Base-by-base conservation (phyloP, 2,797 vertebrate species). In the Diplodus puntazzo region DNA sequence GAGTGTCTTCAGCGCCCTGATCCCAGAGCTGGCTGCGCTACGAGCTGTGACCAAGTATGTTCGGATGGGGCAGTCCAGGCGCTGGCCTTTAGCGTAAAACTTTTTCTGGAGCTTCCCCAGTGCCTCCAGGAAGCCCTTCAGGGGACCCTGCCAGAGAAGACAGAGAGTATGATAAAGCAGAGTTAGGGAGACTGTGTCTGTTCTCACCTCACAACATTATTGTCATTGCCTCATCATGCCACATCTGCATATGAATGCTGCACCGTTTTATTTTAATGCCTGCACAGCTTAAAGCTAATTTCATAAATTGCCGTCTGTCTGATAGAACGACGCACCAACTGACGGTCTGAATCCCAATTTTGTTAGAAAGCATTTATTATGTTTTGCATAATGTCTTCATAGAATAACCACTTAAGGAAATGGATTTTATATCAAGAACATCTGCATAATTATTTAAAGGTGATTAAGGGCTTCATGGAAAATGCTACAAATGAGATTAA, bases 81-180 rank as follows among this genome's bases (percentile, higher is more conserved):
- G 93, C 84, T 98, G 95, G 75, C 97, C 98, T 90, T 98, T 98
- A 70, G 96, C 95, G 7, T 99, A 99, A 86, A 99, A 99, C 90
- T 98, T 99, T 92, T 99, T 98, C 94, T 99, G 98, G 46, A 99
- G 96, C 91, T 98, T 97, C 13, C 98, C 98, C 64, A 99, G 93
- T 0, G 95, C 93, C 84, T 99, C 98, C 91, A 99, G 89, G 86
- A 99, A 99, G 82, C 98, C 95, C 74, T 99, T 99, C 46, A 99
- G 88, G 4, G 98, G 98, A 39, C 98, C 98, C 98, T 99, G 83
- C 3, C 58, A 65, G 61, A 16, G 4, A 73, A 50, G 46, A 17
- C n/a, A 39, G 12, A 20, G 20, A 60, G 53, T 7, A 11, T 25
- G 5, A 69, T 45, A 6, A 69, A 65, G 42, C 34, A 34, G 21